These are phyloP conservation scores for Otolemur crassicaudatus DNA, from an alignment of 2,797 vertebrate species.

Conservation along the genomic window DNA sequence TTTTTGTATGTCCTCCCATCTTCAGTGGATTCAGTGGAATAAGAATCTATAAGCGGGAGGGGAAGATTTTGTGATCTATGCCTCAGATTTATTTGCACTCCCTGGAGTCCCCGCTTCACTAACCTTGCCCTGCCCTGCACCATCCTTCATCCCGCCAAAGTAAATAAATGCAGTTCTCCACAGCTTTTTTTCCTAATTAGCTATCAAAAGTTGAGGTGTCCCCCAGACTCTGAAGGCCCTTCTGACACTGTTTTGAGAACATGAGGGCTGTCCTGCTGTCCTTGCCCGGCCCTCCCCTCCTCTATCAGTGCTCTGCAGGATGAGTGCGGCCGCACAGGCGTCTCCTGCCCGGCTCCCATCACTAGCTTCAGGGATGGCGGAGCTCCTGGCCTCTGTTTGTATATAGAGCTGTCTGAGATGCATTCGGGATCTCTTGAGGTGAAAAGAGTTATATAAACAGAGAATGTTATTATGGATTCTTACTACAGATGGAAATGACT, in stretches of 20 bases:
- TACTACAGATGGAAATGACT: conserved; percentile 86
- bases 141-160: conserved; percentile 66
- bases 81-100: conserved; percentile 49
- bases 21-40: neutral
- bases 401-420: conserved; percentile 82
- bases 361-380: conserved; percentile 62
- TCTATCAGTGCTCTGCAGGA: neutral
- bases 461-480: conserved; percentile 85
- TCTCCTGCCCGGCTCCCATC: conserved; percentile 42
- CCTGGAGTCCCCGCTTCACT: conserved; percentile 40
- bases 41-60: conserved; percentile 23
- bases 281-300: conserved; percentile 52
- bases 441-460: conserved; percentile 85
- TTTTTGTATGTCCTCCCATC: conserved; percentile 26
- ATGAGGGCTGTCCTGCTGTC: conserved; percentile 32
- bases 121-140: conserved; percentile 42
- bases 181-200: conserved; percentile 66
- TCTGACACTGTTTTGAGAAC: conserved; percentile 36
- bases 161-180: conserved; percentile 68
- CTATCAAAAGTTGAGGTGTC: conserved; percentile 72
- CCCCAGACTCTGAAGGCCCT: conserved; percentile 50
- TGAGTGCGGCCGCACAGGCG: neutral
- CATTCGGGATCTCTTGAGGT: conserved; percentile 84
- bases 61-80: conserved; percentile 51
- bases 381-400: conserved; percentile 83